Evolutionary conservation across 1,140 invertebrate genomes (phyloP), one percentile per base, ranked within the genome.

Genomic region (Yoshiicerus persimilis): DNA sequence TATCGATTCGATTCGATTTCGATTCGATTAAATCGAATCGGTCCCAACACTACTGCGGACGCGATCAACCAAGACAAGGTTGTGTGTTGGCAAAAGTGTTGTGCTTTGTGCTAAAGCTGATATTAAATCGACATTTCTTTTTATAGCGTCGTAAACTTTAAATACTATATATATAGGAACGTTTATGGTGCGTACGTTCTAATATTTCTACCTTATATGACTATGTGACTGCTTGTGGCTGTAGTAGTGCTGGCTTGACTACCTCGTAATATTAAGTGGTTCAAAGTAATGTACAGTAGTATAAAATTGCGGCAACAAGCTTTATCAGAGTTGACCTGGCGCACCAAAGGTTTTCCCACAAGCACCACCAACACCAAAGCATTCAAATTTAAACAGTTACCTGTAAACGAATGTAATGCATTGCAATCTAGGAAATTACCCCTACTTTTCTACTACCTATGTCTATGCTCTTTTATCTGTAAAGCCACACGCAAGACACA

Each of bases 51-150:
- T n/a, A n/a, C n/a, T n/a, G n/a, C n/a, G n/a, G n/a, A 77, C 11
- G 66, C 66, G 66, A 30, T 80, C 20, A 80, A 80, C 11, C 75
- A 32, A 80, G 75, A 80, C 30, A 80, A 80, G 34, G 75, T 32
- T 32, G 10, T 70, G 75, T 34, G 75, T 34, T 34, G 32, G 75
- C 75, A 23, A 80, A 70, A 80, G 75, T 80, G 75, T 80, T 80
- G 75, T 80, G 75, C 34, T 80, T 38, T 80, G 75, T 38, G 75
- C 75, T 80, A 80, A 80, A 80, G 30, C 75, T 80, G 34, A 80
- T 80, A 80, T 38, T 80, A 80, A 80, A 80, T 80, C 30, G 30
- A 80, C 75, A 80, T 80, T 80, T 80, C 75, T 80, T 80, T 80
- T 80, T 80, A 80, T 80, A 36, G 75, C 75, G 32, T 80, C 75